These are phyloP conservation scores for Seriola aureovittata DNA, from an alignment of 2,113 vertebrate species.

Conservation along the genomic window DNA sequence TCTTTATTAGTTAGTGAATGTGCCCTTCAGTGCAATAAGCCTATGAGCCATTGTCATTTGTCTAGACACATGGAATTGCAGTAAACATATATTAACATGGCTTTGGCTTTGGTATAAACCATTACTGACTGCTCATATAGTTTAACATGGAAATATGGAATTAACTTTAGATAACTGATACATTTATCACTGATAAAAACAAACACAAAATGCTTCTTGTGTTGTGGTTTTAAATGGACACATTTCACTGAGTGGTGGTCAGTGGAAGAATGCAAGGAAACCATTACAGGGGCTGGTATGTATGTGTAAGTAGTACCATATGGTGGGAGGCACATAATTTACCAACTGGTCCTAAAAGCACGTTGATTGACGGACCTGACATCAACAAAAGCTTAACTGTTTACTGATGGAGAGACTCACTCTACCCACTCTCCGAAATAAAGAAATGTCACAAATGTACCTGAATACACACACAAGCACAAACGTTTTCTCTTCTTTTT, in stretches of 20 bases:
- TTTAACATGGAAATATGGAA: neutral
- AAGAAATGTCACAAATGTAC: neutral
- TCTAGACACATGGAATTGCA: neutral
- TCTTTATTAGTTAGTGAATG: neutral
- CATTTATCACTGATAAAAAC: neutral
- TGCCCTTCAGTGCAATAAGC: too few species aligned
- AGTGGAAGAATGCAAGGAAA: slow-evolving; percentile 35
- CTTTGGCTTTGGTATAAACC: too few species aligned
- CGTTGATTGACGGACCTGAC: slow-evolving; percentile 42
- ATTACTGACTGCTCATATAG: too few species aligned
- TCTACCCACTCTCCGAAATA: neutral
- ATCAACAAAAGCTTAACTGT: slow-evolving; percentile 10
- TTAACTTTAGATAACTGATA: neutral
- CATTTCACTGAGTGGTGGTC: slow-evolving; percentile 4
- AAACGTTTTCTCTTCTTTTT: slow-evolving; percentile 1
- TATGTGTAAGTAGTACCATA: slow-evolving; percentile 54
- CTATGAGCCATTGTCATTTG: too few species aligned
- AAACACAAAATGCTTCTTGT: neutral
- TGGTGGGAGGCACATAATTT: slow-evolving; percentile 34
- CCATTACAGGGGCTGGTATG: slow-evolving; percentile 19
- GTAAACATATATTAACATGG: neutral
- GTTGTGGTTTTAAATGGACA: slow-evolving; percentile 31
- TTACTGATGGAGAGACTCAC: slow-evolving; percentile 9
- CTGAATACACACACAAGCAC: neutral
- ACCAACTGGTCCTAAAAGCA: slow-evolving; percentile 18